Conservation (phyloP, 2,888 invertebrate species). For the Argynnis bischoffii region DNA sequence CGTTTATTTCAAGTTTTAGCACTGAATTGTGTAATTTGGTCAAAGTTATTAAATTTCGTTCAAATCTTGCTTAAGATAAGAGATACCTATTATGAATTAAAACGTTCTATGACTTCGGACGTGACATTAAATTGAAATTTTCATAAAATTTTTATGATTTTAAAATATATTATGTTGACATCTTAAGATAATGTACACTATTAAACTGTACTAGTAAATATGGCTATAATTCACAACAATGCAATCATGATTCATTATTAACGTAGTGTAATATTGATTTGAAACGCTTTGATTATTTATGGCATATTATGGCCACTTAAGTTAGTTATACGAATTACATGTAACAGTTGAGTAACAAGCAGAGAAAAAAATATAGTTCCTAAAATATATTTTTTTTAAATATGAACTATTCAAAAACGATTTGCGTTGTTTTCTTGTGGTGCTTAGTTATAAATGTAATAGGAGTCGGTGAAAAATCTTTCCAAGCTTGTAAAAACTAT, state of each 20-base stretch:
- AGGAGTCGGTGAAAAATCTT: conserved; percentile 62
- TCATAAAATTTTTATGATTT: too few relatives aligned
- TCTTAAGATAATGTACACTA: too few relatives aligned
- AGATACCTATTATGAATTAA: too few relatives aligned
- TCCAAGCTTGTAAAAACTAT: conserved; percentile 63
- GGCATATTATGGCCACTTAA: conserved; percentile 47
- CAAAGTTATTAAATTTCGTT: conserved; percentile 9
- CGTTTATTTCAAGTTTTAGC: conserved; percentile 8
- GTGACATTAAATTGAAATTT: too few relatives aligned
- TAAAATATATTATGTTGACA: too few relatives aligned
- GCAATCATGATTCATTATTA: conserved; percentile 7
- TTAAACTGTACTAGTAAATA: too few relatives aligned
- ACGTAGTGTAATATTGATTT: conserved; percentile 43
- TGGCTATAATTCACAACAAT: neutral
- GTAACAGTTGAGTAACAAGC: conserved; percentile 43
- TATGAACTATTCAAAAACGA: conserved; percentile 35
- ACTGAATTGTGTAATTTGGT: conserved; percentile 11
- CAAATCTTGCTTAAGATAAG: neutral
- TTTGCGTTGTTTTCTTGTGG: conserved; percentile 27
- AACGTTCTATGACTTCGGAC: too few relatives aligned
- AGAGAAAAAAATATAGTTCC: conserved; percentile 28
- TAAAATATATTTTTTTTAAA: conserved; percentile 38
- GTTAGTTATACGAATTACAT: conserved; percentile 53
- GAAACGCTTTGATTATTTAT: conserved; percentile 52
- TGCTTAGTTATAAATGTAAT: conserved; percentile 34